Conservation (phyloP, 2,888 invertebrate species). For the Papilio elwesi region DNA sequence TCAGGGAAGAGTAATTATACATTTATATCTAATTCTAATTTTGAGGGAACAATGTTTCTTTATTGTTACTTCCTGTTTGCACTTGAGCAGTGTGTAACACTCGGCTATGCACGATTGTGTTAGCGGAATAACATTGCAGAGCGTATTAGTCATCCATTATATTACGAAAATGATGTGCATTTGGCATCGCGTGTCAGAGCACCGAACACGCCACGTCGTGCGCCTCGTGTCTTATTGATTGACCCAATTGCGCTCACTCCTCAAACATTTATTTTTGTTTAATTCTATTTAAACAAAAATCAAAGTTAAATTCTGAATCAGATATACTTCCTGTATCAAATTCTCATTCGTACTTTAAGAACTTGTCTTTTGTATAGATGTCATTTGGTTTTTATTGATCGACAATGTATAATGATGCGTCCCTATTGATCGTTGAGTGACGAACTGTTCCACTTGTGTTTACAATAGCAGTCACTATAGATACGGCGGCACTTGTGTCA, state of each 20-base stretch:
- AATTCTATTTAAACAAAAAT: slow-evolving; percentile 11
- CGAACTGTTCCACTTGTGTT: slow-evolving; percentile 27
- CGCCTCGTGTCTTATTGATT: slow-evolving; percentile 69
- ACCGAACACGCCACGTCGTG: slow-evolving; percentile 52
- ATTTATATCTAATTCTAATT: no score
- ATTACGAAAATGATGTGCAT: slow-evolving; percentile 50
- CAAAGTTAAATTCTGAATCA: neutral
- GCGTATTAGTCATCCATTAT: slow-evolving; percentile 27
- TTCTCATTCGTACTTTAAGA: neutral
- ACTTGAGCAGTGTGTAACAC: neutral
- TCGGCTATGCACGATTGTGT: neutral
- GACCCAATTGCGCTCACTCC: slow-evolving; percentile 65
- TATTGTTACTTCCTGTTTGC: neutral
- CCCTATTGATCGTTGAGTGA: slow-evolving; percentile 24
- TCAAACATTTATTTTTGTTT: slow-evolving; percentile 27
- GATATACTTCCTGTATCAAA: no score
- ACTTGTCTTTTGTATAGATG: slow-evolving; percentile 5
- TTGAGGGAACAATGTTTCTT: neutral
- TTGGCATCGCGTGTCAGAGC: slow-evolving; percentile 56
- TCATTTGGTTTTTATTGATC: neutral
- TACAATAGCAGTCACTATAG: slow-evolving; percentile 32
- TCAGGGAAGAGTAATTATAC: no score
- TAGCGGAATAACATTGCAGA: slow-evolving; percentile 9
- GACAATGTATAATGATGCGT: slow-evolving; percentile 20
- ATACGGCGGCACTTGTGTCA: slow-evolving; percentile 28